Conservation (phyloP, 2,113 vertebrate species). For the Epinephelus lanceolatus region DNA sequence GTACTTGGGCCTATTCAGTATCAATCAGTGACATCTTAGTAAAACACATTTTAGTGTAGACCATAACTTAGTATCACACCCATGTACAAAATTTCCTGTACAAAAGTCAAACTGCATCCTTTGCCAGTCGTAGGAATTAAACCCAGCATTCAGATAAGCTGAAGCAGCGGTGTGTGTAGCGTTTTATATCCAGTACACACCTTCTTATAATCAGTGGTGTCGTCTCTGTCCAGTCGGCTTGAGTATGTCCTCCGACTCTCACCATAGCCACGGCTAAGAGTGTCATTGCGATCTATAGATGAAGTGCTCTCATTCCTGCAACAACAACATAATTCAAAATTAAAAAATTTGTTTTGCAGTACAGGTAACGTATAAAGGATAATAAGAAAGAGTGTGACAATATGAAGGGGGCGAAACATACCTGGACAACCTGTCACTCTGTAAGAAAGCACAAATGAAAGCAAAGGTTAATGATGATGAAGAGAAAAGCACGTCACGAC, state of each 20-base stretch:
- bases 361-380: too few relatives aligned
- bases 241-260: conserved; percentile 91
- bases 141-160: too few relatives aligned
- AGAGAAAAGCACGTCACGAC: background rate
- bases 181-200: conserved; percentile 66
- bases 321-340: background rate
- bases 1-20: background rate
- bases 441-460: conserved; percentile 69
- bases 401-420: conserved; percentile 79
- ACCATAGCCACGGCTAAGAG: conserved; percentile 86
- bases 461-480: conserved; percentile 13
- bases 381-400: background rate
- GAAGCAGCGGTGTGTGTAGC: background rate
- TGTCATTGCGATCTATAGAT: conserved; percentile 89
- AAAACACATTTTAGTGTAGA: too few relatives aligned
- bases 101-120: background rate
- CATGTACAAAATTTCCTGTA: too few relatives aligned
- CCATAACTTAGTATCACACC: too few relatives aligned
- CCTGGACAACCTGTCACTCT: conserved; percentile 93
- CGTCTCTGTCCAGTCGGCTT: conserved; percentile 92
- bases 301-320: conserved; percentile 88
- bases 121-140: background rate
- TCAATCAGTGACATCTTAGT: too few relatives aligned
- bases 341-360: background rate
- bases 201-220: conserved; percentile 97